Evolutionary conservation across 2,888 invertebrate species (phyloP), one percentile per base, ranked within the genome.

Genomic region (Cryptops parisi): DNA sequence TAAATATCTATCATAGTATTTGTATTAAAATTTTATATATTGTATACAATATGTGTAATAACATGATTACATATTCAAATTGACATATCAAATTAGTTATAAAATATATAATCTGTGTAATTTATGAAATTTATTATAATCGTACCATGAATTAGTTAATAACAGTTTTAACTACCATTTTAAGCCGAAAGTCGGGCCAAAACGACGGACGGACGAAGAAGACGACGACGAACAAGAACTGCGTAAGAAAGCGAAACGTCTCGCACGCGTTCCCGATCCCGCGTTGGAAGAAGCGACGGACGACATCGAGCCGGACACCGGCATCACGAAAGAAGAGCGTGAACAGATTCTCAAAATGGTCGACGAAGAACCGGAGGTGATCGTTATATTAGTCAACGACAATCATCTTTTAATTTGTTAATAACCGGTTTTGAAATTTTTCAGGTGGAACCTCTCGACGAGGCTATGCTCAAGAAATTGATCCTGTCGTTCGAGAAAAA

Each of bases 401-500:
- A n/a, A n/a, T n/a, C n/a, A n/a, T n/a, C n/a, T 71, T 68, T 58
- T 60, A 38, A 38, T 38, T 12, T 38, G 9, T 12, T 12, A 38
- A 38, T 38, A 15, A 38, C 38, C 15, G 15, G 15, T 9, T 38
- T 38, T 38, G 12, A 38, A 12, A 12, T 51, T 45, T 58, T 58
- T 15, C 55, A 82, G 80, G 82, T 81, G n/a, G 90, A 90, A 66
- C 77, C 82, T 1, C 70, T 96, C 45, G 91, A 96, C 73, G 94
- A 94, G 60, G 77, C 80, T 24, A 79, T 81, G 12, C 75, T 96
- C 6, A 94, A 94, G 65, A 82, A 85, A 65, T 78, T 96, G 65
- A 80, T 96, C 22, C 73, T 94, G 15, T 78, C 87, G 57, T 93
- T 97, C 74, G 98, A 98, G 66, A 97, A 98, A 68, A 79, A 88